A percentile compares a stretch with the other conserved stretches of the same genome.
Conservation (phyloP, 2,888 invertebrate species). For the Euphydryas editha region DNA sequence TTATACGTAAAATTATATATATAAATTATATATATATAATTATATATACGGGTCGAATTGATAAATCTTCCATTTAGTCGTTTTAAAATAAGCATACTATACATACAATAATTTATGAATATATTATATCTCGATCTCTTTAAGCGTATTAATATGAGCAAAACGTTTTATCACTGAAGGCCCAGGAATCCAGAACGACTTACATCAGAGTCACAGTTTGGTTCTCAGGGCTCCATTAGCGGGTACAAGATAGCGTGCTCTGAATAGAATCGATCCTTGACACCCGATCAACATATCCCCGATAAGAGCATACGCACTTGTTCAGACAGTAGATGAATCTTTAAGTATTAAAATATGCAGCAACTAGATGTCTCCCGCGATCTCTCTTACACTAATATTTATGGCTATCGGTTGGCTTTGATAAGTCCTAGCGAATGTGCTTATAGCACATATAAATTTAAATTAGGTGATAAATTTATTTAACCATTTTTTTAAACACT, state of each 20-base stretch:
- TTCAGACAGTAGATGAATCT: conserved; percentile 7
- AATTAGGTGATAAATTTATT: too few relatives aligned
- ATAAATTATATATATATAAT: too few relatives aligned
- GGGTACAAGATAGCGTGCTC: conserved; percentile 60
- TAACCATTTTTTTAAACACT: neutral
- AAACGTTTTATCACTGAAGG: conserved; percentile 27
- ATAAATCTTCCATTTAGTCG: too few relatives aligned
- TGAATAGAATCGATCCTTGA: conserved; percentile 61
- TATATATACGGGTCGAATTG: too few relatives aligned
- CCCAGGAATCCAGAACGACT: conserved; percentile 28
- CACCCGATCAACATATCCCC: conserved; percentile 59
- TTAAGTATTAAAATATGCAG: neutral
- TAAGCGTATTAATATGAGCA: conserved; percentile 22
- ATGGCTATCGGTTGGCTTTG: neutral
- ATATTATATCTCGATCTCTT: too few relatives aligned
- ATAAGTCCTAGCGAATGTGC: too few relatives aligned
- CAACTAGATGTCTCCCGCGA: neutral
- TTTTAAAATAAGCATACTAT: neutral
- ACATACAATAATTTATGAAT: too few relatives aligned
- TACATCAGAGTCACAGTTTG: conserved; percentile 28
- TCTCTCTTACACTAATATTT: neutral
- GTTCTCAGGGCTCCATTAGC: conserved; percentile 74
- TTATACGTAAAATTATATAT: too few relatives aligned
- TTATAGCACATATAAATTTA: too few relatives aligned
- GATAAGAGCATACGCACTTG: conserved; percentile 16